Conservation (phyloP, 2,888 invertebrate genomes). For the Plusia festucae region DNA sequence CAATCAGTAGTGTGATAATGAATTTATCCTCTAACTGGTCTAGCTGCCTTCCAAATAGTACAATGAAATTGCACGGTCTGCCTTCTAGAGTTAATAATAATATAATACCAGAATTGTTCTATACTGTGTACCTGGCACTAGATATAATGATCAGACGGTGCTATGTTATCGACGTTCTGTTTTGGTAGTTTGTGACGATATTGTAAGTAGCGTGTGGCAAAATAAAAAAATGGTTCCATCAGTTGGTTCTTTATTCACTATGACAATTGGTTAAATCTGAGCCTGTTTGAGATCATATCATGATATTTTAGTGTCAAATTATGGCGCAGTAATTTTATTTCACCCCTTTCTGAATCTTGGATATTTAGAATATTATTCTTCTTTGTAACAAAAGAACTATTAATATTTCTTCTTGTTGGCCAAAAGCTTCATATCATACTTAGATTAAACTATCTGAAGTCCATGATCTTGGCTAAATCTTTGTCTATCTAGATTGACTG, state of each 20-base stretch:
- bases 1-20: slow-evolving; percentile 18
- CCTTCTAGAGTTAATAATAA: slow-evolving; percentile 49
- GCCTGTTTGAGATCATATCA: too few relatives aligned
- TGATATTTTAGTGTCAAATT: too few relatives aligned
- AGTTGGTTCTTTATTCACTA: neutral
- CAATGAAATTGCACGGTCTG: slow-evolving; percentile 42
- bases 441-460: neutral
- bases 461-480: neutral
- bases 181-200: slow-evolving; percentile 15
- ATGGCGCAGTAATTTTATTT: neutral
- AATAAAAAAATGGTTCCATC: neutral
- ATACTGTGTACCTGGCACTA: slow-evolving; percentile 52
- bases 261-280: neutral
- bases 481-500: neutral
- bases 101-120: slow-evolving; percentile 30
- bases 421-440: neutral
- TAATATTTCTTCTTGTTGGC: slow-evolving; percentile 1
- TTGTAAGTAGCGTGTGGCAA: neutral
- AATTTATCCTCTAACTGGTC: neutral
- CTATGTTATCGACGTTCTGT: slow-evolving; percentile 60
- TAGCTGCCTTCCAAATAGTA: slow-evolving; percentile 40
- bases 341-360: neutral
- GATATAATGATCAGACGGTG: slow-evolving; percentile 63
- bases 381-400: slow-evolving; percentile 4
- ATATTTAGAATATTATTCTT: neutral